These are phyloP conservation scores for Labrus mixtus DNA, from an alignment of 2,113 vertebrate species.

Conservation along the genomic window DNA sequence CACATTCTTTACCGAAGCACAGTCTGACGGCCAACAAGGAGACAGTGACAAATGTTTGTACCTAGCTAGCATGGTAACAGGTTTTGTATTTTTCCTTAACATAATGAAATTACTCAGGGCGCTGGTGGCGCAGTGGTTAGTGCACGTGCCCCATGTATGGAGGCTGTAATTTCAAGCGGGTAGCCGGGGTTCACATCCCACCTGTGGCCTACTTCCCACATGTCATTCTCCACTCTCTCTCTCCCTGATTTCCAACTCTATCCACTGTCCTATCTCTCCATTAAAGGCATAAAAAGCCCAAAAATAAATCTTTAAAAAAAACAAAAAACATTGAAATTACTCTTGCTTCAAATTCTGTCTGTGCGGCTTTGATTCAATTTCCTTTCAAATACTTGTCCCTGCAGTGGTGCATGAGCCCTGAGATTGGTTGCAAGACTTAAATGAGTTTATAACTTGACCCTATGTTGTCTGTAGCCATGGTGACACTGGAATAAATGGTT, in stretches of 20 bases:
- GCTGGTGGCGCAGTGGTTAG: no score
- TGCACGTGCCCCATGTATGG: no score
- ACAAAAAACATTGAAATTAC: not conserved
- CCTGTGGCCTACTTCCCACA: no score
- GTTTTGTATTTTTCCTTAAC: not conserved
- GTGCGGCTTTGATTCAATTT: not conserved
- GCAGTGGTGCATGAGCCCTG: not conserved
- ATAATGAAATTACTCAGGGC: no score
- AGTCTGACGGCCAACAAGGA: not conserved
- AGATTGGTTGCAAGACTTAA: not conserved
- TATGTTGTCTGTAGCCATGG: not conserved
- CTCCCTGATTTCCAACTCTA: no score
- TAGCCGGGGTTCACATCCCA: no score
- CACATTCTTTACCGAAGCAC: constrained; percentile 11
- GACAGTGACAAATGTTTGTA: not conserved
- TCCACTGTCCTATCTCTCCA: no score
- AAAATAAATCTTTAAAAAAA: no score
- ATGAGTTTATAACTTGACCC: constrained; percentile 1
- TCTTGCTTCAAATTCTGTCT: not conserved
- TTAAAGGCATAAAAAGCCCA: no score
- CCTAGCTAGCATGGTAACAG: not conserved
- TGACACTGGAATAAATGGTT: constrained; percentile 1
- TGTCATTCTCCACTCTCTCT: no score
- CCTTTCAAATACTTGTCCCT: not conserved
- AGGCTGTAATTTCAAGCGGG: no score